A percentile compares a stretch with the other conserved stretches of the same genome.
phyloP scores from a whole-genome alignment of 2,888 invertebrate species.

The Nomada lathburiana region DNA sequence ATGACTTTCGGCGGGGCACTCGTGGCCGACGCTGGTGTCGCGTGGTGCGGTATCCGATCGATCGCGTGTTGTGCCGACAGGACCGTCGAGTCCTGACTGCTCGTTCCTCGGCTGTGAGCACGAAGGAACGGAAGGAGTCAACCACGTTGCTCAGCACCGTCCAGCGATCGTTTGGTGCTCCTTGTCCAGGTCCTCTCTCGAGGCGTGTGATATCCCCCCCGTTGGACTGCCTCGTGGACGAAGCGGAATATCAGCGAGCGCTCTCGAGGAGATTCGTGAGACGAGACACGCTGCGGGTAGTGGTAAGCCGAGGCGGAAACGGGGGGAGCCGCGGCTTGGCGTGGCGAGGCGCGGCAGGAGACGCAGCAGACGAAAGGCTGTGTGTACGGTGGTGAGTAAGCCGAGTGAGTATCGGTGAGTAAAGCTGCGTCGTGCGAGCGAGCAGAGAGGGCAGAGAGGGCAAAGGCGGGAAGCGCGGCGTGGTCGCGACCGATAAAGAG shows the following conservation, averaged over 20 bases:
- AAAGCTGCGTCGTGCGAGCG: slow-evolving; percentile 40
- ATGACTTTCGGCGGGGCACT: neutral
- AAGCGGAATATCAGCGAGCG: slow-evolving; percentile 69
- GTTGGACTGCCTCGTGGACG: slow-evolving; percentile 59
- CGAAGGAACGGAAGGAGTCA: slow-evolving; percentile 70
- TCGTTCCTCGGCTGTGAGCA: slow-evolving; percentile 35
- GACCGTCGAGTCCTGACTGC: slow-evolving; percentile 80
- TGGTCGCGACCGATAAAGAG: slow-evolving; percentile 16
- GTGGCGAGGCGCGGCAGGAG: slow-evolving; percentile 38
- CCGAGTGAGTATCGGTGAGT: slow-evolving; percentile 49
- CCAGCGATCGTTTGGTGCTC: slow-evolving; percentile 73
- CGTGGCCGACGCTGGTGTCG: neutral
- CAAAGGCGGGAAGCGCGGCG: slow-evolving; percentile 6
- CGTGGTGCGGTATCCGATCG: slow-evolving; percentile 22
- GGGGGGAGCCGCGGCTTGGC: slow-evolving; percentile 37
- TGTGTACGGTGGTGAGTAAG: slow-evolving; percentile 67
- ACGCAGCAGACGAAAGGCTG: slow-evolving; percentile 45
- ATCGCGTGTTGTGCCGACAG: slow-evolving; percentile 68
- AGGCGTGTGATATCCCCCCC: slow-evolving; percentile 73
- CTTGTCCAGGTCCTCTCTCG: slow-evolving; percentile 74
- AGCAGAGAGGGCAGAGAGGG: slow-evolving; percentile 1
- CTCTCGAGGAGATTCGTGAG: slow-evolving; percentile 70
- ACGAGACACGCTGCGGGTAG: slow-evolving; percentile 58
- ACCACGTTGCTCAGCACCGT: slow-evolving; percentile 73
- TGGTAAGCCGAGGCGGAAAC: slow-evolving; percentile 20